Conservation (phyloP, 2,113 vertebrate species). For the Colaptes auratus region DNA sequence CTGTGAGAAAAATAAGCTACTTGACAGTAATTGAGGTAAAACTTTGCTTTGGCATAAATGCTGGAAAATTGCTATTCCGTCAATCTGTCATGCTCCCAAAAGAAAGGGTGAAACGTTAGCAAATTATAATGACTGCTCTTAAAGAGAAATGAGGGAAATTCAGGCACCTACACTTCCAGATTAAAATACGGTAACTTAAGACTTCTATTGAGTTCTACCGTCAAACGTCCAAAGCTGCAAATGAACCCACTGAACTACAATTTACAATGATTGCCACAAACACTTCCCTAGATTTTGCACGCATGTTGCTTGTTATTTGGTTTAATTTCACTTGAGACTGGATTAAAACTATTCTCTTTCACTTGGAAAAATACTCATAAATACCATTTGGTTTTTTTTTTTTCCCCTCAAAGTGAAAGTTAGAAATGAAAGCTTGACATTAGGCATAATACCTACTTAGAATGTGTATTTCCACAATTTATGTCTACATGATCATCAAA, state of each 20-base stretch:
- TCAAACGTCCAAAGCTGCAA: neutral
- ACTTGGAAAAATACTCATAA: neutral
- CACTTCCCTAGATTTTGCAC: neutral
- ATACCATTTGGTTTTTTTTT: neutral
- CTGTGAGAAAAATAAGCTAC: neutral
- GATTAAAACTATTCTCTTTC: neutral
- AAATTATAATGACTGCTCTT: slow-evolving; percentile 11
- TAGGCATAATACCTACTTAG: neutral
- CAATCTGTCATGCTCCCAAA: neutral
- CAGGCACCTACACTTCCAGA: neutral
- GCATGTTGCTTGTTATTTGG: neutral
- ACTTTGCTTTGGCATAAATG: neutral
- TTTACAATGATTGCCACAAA: neutral
- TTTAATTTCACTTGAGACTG: neutral
- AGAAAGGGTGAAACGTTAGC: neutral
- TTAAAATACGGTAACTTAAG: neutral
- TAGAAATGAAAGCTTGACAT: neutral
- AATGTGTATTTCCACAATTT: neutral
- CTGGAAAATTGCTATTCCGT: slow-evolving; percentile 17
- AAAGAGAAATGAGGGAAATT: neutral
- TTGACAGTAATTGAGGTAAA: slow-evolving; percentile 8
- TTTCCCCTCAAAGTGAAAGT: neutral
- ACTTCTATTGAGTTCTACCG: neutral
- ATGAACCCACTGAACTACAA: neutral
- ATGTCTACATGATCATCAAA: neutral